Evolutionary conservation across 2,888 invertebrate genomes (phyloP).

Genomic region (Clepsis dumicolana): DNA sequence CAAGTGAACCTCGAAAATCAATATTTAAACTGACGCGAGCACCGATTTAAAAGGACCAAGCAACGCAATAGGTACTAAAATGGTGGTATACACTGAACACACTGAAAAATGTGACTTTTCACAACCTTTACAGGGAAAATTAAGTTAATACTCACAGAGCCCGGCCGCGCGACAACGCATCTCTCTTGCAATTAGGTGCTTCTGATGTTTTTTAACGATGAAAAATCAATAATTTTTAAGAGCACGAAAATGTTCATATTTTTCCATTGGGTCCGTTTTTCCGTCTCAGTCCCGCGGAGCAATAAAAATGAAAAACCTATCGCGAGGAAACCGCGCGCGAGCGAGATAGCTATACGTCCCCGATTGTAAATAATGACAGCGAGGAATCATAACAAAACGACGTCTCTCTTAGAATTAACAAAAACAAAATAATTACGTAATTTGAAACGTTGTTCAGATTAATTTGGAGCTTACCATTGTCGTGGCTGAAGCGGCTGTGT

Average conservation of each 20-base stretch:
- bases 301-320: conserved; percentile 83
- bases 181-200: conserved; percentile 75
- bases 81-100: conserved; percentile 71
- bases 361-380: conserved; percentile 82
- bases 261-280: conserved; percentile 75
- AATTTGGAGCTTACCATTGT: conserved; percentile 51
- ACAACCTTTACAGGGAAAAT: conserved; percentile 71
- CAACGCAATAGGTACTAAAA: conserved; percentile 58
- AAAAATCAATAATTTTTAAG: conserved; percentile 85
- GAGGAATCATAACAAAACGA: conserved; percentile 81
- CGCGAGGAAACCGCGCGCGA: conserved; percentile 77
- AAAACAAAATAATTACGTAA: conserved; percentile 71
- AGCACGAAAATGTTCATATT: conserved; percentile 82
- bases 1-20: conserved; percentile 71
- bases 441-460: conserved; percentile 39
- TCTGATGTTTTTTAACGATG: conserved; percentile 75
- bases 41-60: conserved; percentile 52
- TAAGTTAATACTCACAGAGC: conserved; percentile 70
- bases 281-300: conserved; percentile 73
- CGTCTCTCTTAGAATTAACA: conserved; percentile 55
- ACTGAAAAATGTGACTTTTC: conserved; percentile 81
- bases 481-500: conserved; percentile 33
- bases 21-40: conserved; percentile 71
- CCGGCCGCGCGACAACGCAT: conserved; percentile 63
- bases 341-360: conserved; percentile 75